These are phyloP conservation scores for Calycopis cecrops DNA, from an alignment of 1,140 invertebrate genomes.

Conservation along the genomic window DNA sequence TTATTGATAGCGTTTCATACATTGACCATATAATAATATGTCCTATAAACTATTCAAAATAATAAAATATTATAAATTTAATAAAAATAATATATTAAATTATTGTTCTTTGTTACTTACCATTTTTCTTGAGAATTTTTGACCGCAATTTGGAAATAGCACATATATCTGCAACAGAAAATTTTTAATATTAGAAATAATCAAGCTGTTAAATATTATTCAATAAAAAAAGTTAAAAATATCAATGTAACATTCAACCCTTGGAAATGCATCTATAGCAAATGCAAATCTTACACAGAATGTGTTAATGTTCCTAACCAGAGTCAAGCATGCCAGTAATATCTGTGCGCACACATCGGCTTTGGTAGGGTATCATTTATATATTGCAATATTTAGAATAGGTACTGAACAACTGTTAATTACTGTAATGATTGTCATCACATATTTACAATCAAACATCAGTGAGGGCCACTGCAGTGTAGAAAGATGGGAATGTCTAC, in stretches of 20 bases:
- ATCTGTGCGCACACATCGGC: constrained; percentile 58
- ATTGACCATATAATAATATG: too few relatives aligned
- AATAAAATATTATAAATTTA: too few relatives aligned
- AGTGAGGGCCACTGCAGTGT: too few relatives aligned
- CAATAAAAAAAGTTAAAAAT: background rate
- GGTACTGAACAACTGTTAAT: too few relatives aligned
- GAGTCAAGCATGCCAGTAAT: constrained; percentile 55
- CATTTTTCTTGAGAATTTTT: too few relatives aligned
- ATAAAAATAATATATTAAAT: too few relatives aligned
- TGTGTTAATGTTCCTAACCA: constrained; percentile 66
- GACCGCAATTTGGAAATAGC: too few relatives aligned
- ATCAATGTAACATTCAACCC: constrained; percentile 56
- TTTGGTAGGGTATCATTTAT: constrained; percentile 54
- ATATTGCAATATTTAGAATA: background rate
- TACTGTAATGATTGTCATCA: too few relatives aligned
- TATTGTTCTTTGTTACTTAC: too few relatives aligned
- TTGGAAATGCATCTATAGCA: constrained; percentile 47
- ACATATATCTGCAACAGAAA: background rate
- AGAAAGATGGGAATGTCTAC: too few relatives aligned
- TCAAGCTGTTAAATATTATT: background rate
- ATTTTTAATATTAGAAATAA: background rate
- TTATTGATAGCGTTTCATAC: background rate
- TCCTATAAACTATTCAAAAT: too few relatives aligned
- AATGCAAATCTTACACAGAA: constrained; percentile 58
- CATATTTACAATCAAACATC: too few relatives aligned